Percentiles rank a stretch among this genome's conserved stretches.
Evolutionary conservation across 2,888 invertebrate species (phyloP).

Genomic region (Lamellibrachia satsuma): DNA sequence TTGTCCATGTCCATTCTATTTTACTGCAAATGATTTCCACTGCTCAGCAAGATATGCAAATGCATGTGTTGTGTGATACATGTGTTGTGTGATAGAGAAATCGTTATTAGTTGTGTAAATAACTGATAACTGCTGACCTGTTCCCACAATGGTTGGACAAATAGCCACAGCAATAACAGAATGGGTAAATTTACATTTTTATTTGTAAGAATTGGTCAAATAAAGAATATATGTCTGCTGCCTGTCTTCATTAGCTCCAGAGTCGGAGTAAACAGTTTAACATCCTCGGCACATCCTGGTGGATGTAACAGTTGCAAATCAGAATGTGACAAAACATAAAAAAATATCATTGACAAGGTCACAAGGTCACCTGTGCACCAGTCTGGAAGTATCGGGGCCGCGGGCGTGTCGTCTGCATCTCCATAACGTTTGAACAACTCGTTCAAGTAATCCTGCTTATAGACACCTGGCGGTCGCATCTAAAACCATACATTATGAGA

Average conservation of each 20-base stretch:
- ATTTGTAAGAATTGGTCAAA: not conserved
- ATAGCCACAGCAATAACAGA: too few species aligned
- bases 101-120: too few species aligned
- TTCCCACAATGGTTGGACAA: too few species aligned
- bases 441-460: slow-evolving; percentile 92
- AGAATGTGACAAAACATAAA: not conserved
- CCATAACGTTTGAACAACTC: slow-evolving; percentile 87
- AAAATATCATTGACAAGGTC: not conserved
- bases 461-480: slow-evolving; percentile 91
- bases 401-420: slow-evolving; percentile 74
- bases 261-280: not conserved
- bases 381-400: slow-evolving; percentile 81
- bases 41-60: too few species aligned
- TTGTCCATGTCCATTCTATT: too few species aligned
- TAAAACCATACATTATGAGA: slow-evolving; percentile 49
- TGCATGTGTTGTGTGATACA: too few species aligned
- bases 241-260: not conserved
- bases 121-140: too few species aligned
- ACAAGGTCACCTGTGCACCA: slow-evolving; percentile 84
- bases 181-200: too few species aligned
- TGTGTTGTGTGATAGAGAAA: too few species aligned
- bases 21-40: too few species aligned
- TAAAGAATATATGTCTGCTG: not conserved
- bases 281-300: not conserved
- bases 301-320: not conserved